phyloP scores from a whole-genome alignment of 1,140 invertebrate species.

The Drosophila mayri region DNA sequence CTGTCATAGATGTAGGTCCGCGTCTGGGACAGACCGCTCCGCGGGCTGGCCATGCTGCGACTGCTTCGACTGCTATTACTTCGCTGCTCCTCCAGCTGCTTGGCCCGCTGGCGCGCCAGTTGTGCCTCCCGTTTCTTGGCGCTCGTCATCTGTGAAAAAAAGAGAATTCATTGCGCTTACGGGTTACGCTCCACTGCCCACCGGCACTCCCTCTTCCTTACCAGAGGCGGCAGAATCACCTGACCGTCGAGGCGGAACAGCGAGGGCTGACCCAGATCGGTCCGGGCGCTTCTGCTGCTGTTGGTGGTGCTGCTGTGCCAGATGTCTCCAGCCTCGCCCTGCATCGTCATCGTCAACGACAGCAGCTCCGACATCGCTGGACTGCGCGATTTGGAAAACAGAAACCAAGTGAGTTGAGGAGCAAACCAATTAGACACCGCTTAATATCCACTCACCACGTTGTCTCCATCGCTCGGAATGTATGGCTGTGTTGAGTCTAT shows the following conservation, averaged over 20 bases:
- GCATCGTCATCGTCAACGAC: conserved; percentile 7
- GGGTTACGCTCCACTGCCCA: conserved; percentile 50
- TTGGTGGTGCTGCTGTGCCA: background rate
- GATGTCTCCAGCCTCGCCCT: conserved; percentile 16
- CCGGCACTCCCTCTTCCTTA: conserved; percentile 76
- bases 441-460: background rate
- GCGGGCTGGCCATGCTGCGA: conserved; percentile 19
- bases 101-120: conserved; percentile 76
- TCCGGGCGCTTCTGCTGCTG: background rate
- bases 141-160: conserved; percentile 48
- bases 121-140: conserved; percentile 74
- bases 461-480: conserved; percentile 1
- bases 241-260: conserved; percentile 88
- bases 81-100: conserved; percentile 56
- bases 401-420: background rate
- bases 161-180: background rate
- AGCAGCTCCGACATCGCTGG: conserved; percentile 8
- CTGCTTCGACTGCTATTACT: conserved; percentile 5
- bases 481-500: background rate
- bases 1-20: conserved; percentile 66
- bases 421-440: background rate
- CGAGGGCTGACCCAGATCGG: conserved; percentile 66
- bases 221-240: conserved; percentile 88
- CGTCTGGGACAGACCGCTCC: conserved; percentile 43
- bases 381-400: background rate